Evolutionary conservation across 2,888 invertebrate genomes (phyloP).

Genomic region (Lithosia quadra): DNA sequence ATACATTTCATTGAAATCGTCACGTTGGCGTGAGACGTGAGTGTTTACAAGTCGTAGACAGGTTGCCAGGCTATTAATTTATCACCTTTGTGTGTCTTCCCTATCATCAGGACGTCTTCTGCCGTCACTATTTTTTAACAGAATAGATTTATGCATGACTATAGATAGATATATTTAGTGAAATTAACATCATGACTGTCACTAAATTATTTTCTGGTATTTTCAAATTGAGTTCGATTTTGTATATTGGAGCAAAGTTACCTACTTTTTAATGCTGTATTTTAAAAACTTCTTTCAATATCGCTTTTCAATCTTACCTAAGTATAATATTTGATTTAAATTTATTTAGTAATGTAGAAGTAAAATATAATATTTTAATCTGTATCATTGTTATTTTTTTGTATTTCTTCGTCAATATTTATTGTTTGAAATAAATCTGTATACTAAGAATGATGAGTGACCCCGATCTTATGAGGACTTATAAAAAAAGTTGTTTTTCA

Average conservation of each 20-base stretch:
- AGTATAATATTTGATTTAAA: background rate
- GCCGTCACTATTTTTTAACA: slow-evolving; percentile 25
- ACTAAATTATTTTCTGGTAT: too few species aligned
- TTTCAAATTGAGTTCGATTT: background rate
- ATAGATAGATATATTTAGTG: background rate
- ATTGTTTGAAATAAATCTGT: slow-evolving; percentile 31
- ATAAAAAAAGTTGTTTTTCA: slow-evolving; percentile 28
- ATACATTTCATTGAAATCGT: slow-evolving; percentile 73
- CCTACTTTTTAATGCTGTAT: background rate
- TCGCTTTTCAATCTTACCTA: background rate
- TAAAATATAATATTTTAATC: background rate
- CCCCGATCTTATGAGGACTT: slow-evolving; percentile 40
- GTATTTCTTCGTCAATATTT: slow-evolving; percentile 11
- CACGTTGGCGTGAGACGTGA: slow-evolving; percentile 62
- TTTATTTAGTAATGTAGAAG: background rate
- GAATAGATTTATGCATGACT: background rate
- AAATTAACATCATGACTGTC: too few species aligned
- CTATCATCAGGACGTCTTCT: slow-evolving; percentile 31
- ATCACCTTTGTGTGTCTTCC: slow-evolving; percentile 54
- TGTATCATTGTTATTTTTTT: slow-evolving; percentile 5
- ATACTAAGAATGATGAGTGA: slow-evolving; percentile 35
- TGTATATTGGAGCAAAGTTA: background rate
- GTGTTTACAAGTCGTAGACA: slow-evolving; percentile 59
- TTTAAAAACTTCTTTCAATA: background rate
- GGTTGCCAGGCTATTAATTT: slow-evolving; percentile 58